Evolutionary conservation across 2,888 invertebrate species (phyloP).

Genomic region (Petrolisthes cinctipes): DNA sequence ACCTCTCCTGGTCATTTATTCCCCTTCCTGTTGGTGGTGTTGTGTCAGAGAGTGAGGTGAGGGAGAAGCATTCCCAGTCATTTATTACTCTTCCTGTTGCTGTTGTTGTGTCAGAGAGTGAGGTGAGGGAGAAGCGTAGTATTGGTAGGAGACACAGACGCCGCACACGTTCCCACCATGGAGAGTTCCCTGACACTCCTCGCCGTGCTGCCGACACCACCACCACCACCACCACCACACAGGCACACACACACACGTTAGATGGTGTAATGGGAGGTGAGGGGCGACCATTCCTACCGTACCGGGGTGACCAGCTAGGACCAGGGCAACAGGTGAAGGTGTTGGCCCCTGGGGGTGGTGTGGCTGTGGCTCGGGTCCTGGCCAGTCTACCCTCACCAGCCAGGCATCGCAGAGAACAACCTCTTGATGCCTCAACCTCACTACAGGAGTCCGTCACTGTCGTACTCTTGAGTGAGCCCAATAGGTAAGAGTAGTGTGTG

Average conservation of each 20-base stretch:
- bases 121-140: neutral
- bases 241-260: neutral
- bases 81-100: neutral
- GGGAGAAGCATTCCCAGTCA: neutral
- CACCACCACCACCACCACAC: neutral
- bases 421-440: neutral
- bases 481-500: constrained; percentile 26
- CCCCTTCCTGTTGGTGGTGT: too few species aligned
- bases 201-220: neutral
- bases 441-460: constrained; percentile 40
- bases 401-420: neutral
- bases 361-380: constrained; percentile 56
- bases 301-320: constrained; percentile 47
- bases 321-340: constrained; percentile 62
- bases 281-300: constrained; percentile 56
- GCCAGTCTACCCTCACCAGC: constrained; percentile 21
- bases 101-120: neutral
- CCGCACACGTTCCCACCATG: constrained; percentile 44
- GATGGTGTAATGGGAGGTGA: constrained; percentile 3
- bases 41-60: too few species aligned
- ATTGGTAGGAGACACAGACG: neutral
- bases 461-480: constrained; percentile 53
- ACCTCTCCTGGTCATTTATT: too few species aligned
- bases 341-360: constrained; percentile 58
- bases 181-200: constrained; percentile 31